Conservation (phyloP, 2,888 invertebrate species). For the Agonopterix arenella region DNA sequence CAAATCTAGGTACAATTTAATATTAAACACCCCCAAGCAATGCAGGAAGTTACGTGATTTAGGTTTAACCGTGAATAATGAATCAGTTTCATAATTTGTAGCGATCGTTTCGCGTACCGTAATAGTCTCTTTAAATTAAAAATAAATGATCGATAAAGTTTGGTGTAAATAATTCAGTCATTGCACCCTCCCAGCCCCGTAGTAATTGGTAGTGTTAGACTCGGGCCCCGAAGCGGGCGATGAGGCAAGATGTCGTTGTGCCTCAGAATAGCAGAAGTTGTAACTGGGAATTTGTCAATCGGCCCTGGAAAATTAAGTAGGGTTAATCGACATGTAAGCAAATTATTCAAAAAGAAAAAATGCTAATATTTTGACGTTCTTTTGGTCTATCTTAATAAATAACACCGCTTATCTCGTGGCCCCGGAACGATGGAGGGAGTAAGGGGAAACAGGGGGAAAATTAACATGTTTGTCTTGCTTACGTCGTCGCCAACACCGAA, state of each 20-base stretch:
- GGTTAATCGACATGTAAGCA: no score
- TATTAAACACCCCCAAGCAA: no score
- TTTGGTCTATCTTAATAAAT: not conserved
- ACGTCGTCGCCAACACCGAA: constrained; percentile 68
- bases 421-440: constrained; percentile 4
- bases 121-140: constrained; percentile 48
- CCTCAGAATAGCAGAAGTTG: no score
- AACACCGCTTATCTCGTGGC: not conserved
- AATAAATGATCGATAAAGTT: constrained; percentile 56
- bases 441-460: constrained; percentile 44
- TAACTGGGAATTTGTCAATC: no score
- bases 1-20: no score
- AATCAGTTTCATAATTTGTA: constrained; percentile 15
- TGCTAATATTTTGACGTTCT: no score
- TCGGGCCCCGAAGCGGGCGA: constrained; percentile 9
- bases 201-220: constrained; percentile 31
- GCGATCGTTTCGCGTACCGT: constrained; percentile 13
- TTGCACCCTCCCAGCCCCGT: constrained; percentile 26
- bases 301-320: no score
- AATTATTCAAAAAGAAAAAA: no score
- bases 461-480: constrained; percentile 75
- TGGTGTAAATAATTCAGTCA: constrained; percentile 50
- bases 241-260: no score
- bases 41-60: constrained; percentile 30
- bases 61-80: constrained; percentile 33